Evolutionary conservation across 2,797 vertebrate genomes (phyloP).

Genomic region (Spea hammondii): DNA sequence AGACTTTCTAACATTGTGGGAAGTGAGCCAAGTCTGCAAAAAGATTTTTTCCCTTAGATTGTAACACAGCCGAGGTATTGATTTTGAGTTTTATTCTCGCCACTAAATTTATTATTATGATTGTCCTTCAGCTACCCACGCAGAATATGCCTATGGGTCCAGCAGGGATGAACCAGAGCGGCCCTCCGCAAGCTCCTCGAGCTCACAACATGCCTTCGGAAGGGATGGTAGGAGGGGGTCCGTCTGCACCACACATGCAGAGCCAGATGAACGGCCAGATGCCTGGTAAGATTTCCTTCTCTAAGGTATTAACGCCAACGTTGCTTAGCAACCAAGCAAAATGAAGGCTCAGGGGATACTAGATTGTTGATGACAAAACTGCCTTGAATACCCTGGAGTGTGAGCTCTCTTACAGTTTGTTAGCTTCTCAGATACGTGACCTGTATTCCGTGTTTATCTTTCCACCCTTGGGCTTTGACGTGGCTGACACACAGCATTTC

Average conservation of each 20-base stretch:
- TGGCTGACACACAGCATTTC: conserved; percentile 77
- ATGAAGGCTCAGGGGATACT: conserved; percentile 80
- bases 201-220: conserved; percentile 94
- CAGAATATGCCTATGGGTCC: conserved; percentile 98
- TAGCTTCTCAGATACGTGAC: conserved; percentile 78
- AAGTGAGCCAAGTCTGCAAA: background rate
- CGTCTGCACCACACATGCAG: conserved; percentile 95
- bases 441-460: conserved; percentile 79
- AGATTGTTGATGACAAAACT: conserved; percentile 82
- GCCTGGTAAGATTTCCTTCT: conserved; percentile 87
- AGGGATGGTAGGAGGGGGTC: conserved; percentile 89
- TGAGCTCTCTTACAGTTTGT: conserved; percentile 74
- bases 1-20: no score
- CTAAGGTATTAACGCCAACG: conserved; percentile 79
- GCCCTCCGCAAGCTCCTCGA: conserved; percentile 87
- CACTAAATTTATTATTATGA: background rate
- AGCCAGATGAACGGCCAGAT: conserved; percentile 99
- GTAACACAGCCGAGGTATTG: background rate
- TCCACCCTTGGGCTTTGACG: conserved; percentile 76
- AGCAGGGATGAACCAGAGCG: conserved; percentile 92
- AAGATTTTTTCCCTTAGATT: background rate
- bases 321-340: conserved; percentile 90
- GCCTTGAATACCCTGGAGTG: conserved; percentile 77
- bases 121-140: conserved; percentile 84
- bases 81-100: background rate